phyloP scores from a whole-genome alignment of 2,113 vertebrate genomes.

The Pomatostomus ruficeps region DNA sequence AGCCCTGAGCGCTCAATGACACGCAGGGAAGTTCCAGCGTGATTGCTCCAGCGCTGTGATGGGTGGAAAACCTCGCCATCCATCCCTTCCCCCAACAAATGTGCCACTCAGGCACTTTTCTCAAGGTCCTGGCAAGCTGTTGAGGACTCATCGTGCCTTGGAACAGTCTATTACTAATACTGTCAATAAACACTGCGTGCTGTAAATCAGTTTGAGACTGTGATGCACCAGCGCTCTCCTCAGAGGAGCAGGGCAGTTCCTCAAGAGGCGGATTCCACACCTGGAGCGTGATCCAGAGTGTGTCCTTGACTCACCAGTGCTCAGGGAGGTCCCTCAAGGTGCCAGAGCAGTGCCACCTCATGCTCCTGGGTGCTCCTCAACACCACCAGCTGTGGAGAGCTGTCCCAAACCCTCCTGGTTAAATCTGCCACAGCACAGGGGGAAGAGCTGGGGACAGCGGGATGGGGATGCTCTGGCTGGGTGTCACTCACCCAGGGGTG shows the following conservation, averaged over 20 bases:
- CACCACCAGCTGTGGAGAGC: not conserved
- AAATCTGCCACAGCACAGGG: fast-evolving
- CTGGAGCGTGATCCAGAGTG: not conserved
- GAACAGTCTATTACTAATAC: fast-evolving
- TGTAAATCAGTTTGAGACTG: not conserved
- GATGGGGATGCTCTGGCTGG: fast-evolving
- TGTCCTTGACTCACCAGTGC: not conserved
- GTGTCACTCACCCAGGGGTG: not conserved
- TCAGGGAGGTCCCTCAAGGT: not conserved
- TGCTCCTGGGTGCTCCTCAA: fast-evolving
- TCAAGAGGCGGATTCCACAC: not conserved
- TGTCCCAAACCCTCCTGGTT: no score
- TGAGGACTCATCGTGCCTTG: not conserved
- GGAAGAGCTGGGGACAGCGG: fast-evolving
- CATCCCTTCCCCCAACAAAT: not conserved
- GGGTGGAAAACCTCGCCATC: not conserved
- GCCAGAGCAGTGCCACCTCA: fast-evolving
- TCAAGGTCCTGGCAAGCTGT: not conserved
- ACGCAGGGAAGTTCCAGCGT: not conserved
- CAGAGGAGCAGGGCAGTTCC: not conserved
- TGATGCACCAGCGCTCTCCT: not conserved
- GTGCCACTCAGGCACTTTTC: not conserved
- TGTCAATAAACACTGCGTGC: not conserved
- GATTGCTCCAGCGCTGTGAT: fast-evolving
- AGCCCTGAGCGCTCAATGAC: fast-evolving